Base-by-base conservation (phyloP, 2,113 vertebrate species). In the Sapayoa aenigma region DNA sequence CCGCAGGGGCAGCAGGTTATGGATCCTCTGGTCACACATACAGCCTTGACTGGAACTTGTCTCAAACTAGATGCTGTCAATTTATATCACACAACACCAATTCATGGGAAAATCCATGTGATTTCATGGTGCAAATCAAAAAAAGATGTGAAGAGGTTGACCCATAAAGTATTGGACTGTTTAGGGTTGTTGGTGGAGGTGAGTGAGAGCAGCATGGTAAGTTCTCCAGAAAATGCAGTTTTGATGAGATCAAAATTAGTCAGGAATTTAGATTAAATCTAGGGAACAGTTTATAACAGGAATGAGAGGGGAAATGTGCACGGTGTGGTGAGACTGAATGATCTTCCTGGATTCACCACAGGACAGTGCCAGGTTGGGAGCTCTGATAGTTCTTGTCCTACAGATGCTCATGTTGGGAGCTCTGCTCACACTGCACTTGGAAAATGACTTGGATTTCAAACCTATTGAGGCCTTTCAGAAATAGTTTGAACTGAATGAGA, bases 101-200 rank as follows among this genome's bases (percentile, higher is more conserved):
- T 66, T 25, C 5, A 1, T 47, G 31, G 42, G 39, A 56, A 95
- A 87, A 89, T 65, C 27, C 5, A 4, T 37, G n/a, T 68, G 20
- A 46, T 69, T 80, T 73, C 50, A 20, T n/a, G 49, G 27, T 79
- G 18, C 44, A 69, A 71, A 19, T 50, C 17, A 13, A 59, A n/a
- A 79, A 79, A 72, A 33, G 9, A 35, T 65, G 16, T 46, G 27
- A 59, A 63, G 33, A 47, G 27, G 8, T 49, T 60, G 37, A 60
- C 4, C 30, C 1, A 2, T n/a, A 37, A 14, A 41, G 5, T 28
- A 8, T 60, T n/a, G 14, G n/a, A 17, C 27, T 56, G 1, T 52
- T 81, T 39, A 21, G 27, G 17, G 9, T 8, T 82, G 18, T 27
- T 3, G 2, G 14, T 83, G 53, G 52, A 82, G 39, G 14, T 39